phyloP scores from a whole-genome alignment of 2,113 vertebrate genomes.

The Mellivora capensis region DNA sequence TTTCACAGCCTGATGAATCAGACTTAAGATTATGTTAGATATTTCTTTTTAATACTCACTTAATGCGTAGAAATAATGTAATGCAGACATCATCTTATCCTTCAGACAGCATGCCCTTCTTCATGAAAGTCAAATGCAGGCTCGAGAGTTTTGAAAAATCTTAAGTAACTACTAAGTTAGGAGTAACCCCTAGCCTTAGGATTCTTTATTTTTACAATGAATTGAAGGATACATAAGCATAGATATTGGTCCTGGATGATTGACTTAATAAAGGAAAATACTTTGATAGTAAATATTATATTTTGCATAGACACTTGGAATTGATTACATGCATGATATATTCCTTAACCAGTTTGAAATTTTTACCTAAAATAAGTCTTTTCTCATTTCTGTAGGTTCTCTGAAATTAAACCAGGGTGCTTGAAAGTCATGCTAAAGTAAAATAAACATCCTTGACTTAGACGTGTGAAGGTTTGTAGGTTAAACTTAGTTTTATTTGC shows the following conservation, averaged over 20 bases:
- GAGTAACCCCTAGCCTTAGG: not conserved
- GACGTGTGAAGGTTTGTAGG: slow-evolving; percentile 56
- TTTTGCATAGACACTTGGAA: slow-evolving; percentile 11
- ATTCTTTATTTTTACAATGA: not conserved
- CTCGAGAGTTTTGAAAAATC: not conserved
- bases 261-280: not conserved
- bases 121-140: slow-evolving; percentile 34
- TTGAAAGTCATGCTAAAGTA: slow-evolving; percentile 90
- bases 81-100: not conserved
- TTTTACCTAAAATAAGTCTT: slow-evolving; percentile 66
- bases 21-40: not conserved
- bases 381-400: slow-evolving; percentile 86
- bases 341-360: slow-evolving; percentile 1
- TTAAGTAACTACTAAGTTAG: not conserved
- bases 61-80: not conserved
- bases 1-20: not conserved
- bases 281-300: not conserved
- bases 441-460: slow-evolving; percentile 65
- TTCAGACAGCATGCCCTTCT: not conserved
- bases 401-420: slow-evolving; percentile 91
- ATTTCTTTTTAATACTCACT: not conserved
- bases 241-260: not conserved
- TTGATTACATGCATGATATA: slow-evolving; percentile 28
- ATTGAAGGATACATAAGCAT: not conserved
- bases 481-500: slow-evolving; percentile 55